Conservation (phyloP, 2,113 vertebrate species). For the Pygoscelis antarcticus region DNA sequence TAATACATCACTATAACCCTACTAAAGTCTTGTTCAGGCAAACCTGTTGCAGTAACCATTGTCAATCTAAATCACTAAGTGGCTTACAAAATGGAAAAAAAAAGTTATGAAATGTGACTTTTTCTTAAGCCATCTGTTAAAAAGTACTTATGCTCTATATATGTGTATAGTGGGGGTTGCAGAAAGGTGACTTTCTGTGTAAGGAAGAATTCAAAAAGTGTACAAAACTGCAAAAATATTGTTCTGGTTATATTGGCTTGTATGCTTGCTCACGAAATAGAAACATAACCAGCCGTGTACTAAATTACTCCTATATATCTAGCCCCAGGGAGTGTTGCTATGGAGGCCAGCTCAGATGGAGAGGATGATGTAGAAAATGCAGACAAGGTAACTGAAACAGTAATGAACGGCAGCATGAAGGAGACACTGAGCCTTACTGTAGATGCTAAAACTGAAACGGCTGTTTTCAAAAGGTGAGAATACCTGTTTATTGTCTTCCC, state of each 20-base stretch:
- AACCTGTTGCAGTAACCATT: background rate
- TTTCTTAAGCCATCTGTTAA: background rate
- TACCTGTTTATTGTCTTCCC: background rate
- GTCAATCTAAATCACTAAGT: background rate
- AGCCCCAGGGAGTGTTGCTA: constrained; percentile 76
- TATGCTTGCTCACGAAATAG: background rate
- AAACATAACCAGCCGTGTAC: background rate
- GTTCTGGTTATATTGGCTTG: background rate
- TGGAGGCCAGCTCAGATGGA: constrained; percentile 80
- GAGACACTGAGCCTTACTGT: constrained; percentile 98
- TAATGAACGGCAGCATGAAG: constrained; percentile 98
- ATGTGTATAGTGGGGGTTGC: background rate
- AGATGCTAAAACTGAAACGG: constrained; percentile 97
- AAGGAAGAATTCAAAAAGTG: background rate
- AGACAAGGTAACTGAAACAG: constrained; percentile 97
- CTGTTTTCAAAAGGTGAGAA: constrained; percentile 96
- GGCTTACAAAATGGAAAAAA: background rate
- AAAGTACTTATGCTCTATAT: background rate
- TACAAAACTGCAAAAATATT: background rate
- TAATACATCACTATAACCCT: background rate
- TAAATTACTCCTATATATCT: background rate
- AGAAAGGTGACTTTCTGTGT: background rate
- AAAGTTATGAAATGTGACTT: background rate
- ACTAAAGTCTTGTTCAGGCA: background rate
- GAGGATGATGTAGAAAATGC: constrained; percentile 85